phyloP scores from a whole-genome alignment of 2,888 invertebrate species.

The Eustalomyia histrio region DNA sequence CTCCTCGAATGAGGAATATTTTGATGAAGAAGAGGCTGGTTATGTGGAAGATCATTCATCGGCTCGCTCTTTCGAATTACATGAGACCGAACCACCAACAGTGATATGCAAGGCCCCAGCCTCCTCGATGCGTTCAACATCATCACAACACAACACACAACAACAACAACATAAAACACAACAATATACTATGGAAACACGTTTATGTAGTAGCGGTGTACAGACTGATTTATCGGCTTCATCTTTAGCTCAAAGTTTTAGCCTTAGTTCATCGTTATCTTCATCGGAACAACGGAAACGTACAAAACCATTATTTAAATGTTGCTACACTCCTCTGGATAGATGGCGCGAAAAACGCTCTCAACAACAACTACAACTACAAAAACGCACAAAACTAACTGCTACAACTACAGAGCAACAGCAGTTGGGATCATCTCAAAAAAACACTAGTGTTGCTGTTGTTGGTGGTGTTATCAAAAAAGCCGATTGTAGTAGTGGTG shows the following conservation, averaged over 20 bases:
- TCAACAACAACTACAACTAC: conserved; percentile 56
- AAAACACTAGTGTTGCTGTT: conserved; percentile 55
- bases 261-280: conserved; percentile 69
- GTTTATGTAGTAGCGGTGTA: conserved; percentile 77
- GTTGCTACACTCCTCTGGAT: conserved; percentile 79
- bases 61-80: conserved; percentile 71
- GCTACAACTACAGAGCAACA: conserved; percentile 59
- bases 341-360: conserved; percentile 77
- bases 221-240: conserved; percentile 76
- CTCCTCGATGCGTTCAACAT: conserved; percentile 51
- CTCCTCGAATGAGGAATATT: conserved; percentile 69
- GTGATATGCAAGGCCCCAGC: conserved; percentile 74
- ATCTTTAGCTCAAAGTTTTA: conserved; percentile 65
- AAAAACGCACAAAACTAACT: conserved; percentile 58
- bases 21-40: conserved; percentile 61
- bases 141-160: background rate
- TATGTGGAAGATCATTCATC: conserved; percentile 62
- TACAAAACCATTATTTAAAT: conserved; percentile 77
- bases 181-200: conserved; percentile 67
- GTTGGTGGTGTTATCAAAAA: conserved; percentile 44
- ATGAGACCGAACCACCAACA: conserved; percentile 74
- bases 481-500: conserved; percentile 35
- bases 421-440: conserved; percentile 56
- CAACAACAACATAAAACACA: conserved; percentile 61
- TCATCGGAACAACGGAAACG: conserved; percentile 69